phyloP scores from a whole-genome alignment of 2,797 vertebrate species.

The Alosa sapidissima region DNA sequence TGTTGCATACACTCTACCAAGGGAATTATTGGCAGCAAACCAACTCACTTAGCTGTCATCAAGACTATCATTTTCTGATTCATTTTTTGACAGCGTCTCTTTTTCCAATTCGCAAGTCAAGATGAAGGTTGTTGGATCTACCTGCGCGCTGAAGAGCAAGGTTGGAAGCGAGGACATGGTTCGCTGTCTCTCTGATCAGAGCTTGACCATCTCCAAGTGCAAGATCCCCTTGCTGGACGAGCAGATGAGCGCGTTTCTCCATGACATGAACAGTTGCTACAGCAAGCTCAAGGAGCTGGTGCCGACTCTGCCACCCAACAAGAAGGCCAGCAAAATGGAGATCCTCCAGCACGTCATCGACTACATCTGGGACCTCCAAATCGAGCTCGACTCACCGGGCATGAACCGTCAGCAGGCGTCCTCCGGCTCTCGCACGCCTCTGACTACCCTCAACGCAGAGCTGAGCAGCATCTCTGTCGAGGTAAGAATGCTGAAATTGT shows the following conservation, averaged over 20 bases:
- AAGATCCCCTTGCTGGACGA: constrained; percentile 49
- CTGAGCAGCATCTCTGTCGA: constrained; percentile 71
- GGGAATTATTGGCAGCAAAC: constrained; percentile 8
- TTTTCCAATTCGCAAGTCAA: constrained; percentile 32
- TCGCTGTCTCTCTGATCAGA: constrained; percentile 63
- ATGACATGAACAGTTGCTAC: constrained; percentile 69
- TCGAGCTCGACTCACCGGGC: constrained; percentile 75
- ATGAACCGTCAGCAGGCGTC: constrained; percentile 63
- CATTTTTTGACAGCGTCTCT: background rate
- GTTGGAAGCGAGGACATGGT: constrained; percentile 73
- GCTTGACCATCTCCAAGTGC: constrained; percentile 44
- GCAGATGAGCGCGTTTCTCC: constrained; percentile 49
- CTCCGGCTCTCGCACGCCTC: constrained; percentile 68
- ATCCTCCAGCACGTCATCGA: constrained; percentile 80
- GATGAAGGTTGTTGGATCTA: constrained; percentile 79
- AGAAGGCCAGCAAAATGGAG: constrained; percentile 63
- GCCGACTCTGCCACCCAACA: constrained; percentile 73
- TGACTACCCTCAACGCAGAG: constrained; percentile 81
- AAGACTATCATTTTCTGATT: background rate
- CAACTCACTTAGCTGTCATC: background rate
- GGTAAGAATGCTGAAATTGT: background rate
- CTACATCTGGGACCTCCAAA: constrained; percentile 79
- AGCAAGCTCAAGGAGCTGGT: constrained; percentile 76
- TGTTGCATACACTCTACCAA: background rate
- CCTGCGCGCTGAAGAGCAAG: constrained; percentile 78